These are phyloP conservation scores for Bombus terrestris DNA, from an alignment of 1,140 invertebrate species.

Conservation along the genomic window DNA sequence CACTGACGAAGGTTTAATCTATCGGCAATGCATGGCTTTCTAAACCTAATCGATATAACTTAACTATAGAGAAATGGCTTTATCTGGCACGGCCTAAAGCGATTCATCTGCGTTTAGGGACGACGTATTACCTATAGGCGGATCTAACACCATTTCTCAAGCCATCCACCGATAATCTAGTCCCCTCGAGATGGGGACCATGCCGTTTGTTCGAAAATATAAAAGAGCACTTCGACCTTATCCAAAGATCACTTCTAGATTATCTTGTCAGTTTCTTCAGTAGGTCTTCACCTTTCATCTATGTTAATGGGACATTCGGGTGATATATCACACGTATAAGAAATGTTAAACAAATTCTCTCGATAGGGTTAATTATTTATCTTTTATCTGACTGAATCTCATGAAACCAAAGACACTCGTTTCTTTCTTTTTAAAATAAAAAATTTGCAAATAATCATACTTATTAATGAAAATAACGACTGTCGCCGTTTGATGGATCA, in stretches of 20 bases:
- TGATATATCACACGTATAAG: not conserved
- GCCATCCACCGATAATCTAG: not conserved
- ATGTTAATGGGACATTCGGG: too few relatives aligned
- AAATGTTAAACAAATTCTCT: too few relatives aligned
- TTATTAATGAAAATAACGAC: not conserved
- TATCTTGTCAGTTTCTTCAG: too few relatives aligned
- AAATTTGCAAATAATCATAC: not conserved
- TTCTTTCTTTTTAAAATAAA: not conserved
- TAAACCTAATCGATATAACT: constrained; percentile 9
- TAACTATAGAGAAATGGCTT: constrained; percentile 8
- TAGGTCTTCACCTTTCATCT: not conserved
- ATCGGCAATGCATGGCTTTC: not conserved
- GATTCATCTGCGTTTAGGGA: constrained; percentile 22
- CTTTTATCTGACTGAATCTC: not conserved
- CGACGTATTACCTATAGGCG: not conserved
- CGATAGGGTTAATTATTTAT: not conserved
- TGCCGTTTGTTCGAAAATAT: not conserved
- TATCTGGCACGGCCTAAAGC: not conserved
- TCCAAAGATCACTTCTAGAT: not conserved
- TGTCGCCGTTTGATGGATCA: not conserved
- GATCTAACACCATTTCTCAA: constrained; percentile 12
- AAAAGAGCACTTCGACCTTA: not conserved
- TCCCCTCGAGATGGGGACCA: not conserved
- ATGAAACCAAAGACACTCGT: not conserved
- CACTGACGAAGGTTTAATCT: not conserved